phyloP scores from a whole-genome alignment of 2,797 vertebrate genomes.

The Lindbergichthys nudifrons region DNA sequence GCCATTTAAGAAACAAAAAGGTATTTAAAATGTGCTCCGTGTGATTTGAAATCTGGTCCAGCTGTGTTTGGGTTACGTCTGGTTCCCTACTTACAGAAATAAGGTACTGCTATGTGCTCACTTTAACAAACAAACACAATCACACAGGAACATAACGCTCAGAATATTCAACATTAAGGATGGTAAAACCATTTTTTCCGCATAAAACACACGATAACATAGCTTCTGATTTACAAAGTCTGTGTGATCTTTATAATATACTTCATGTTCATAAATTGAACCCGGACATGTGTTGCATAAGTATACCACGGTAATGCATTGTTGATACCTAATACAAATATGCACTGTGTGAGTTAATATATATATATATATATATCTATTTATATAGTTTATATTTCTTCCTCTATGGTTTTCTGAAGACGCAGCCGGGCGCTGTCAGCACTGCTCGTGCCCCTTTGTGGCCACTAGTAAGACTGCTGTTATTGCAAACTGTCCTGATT shows the following conservation, averaged over 20 bases:
- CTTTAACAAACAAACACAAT: constrained; percentile 78
- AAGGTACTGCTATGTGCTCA: constrained; percentile 84
- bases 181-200: constrained; percentile 92
- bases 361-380: constrained; percentile 71
- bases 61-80: constrained; percentile 57
- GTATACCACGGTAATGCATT: constrained; percentile 79
- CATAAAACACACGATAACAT: constrained; percentile 83
- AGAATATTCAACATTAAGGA: constrained; percentile 95
- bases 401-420: constrained; percentile 91
- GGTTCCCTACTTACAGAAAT: constrained; percentile 51
- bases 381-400: constrained; percentile 76
- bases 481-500: constrained; percentile 99
- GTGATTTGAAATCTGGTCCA: constrained; percentile 44
- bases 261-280: constrained; percentile 94
- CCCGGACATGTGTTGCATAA: constrained; percentile 86
- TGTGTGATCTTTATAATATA: constrained; percentile 81
- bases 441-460: constrained; percentile 95
- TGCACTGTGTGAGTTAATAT: constrained; percentile 76
- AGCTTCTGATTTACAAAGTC: constrained; percentile 91
- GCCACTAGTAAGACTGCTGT: constrained; percentile 90
- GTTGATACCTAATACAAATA: constrained; percentile 82
- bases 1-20: neutral
- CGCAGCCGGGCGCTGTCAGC: constrained; percentile 94
- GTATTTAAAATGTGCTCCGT: constrained; percentile 11
- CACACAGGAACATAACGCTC: constrained; percentile 90